Conservation (phyloP, 2,888 invertebrate species). For the Oxycera nigricornis region DNA sequence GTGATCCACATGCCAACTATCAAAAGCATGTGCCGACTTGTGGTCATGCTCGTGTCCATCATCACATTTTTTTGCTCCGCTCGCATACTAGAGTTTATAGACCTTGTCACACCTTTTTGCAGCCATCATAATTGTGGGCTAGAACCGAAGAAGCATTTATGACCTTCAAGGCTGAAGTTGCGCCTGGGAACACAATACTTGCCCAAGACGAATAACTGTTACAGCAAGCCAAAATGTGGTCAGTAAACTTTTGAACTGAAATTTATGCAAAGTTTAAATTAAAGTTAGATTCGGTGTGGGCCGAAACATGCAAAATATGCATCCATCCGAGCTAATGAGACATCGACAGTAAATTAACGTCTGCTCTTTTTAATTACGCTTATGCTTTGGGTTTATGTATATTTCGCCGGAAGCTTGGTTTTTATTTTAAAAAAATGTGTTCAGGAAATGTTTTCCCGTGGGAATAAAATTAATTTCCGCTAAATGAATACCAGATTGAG, state of each 20-base stretch:
- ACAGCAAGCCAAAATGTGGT: not conserved
- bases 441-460: not conserved
- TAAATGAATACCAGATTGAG: too few relatives aligned
- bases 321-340: too few relatives aligned
- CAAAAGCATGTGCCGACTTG: constrained; percentile 27
- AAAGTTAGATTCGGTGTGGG: not conserved
- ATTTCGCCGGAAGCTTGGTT: not conserved
- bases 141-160: not conserved
- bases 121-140: not conserved
- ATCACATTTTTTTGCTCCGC: not conserved
- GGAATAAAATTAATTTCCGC: not conserved
- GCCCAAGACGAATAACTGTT: not conserved
- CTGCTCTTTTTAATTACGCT: too few relatives aligned
- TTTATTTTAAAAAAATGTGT: not conserved
- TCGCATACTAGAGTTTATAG: constrained; percentile 19
- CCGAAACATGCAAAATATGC: too few relatives aligned
- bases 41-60: constrained; percentile 14
- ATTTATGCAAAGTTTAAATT: not conserved
- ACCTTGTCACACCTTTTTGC: constrained; percentile 18
- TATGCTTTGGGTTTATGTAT: too few relatives aligned
- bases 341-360: too few relatives aligned
- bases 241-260: not conserved
- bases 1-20: constrained; percentile 22
- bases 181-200: not conserved
- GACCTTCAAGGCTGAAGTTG: constrained; percentile 29